Evolutionary conservation across 1,140 invertebrate genomes (phyloP), one percentile per base, ranked within the genome.

Genomic region (Ostrea edulis): DNA sequence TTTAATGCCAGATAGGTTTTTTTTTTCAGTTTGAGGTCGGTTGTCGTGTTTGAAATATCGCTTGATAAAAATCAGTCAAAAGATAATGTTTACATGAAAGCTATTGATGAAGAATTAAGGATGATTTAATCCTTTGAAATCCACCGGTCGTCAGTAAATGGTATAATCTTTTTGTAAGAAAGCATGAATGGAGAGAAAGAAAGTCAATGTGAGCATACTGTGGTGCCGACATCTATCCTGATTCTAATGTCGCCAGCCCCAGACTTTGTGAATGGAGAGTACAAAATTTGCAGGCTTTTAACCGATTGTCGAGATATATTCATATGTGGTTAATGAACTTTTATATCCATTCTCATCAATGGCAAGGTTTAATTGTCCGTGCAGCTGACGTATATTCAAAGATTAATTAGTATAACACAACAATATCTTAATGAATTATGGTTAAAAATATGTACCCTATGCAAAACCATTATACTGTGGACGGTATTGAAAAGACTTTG

Each of bases 21-120:
- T n/a, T 62, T 20, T 62, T 17, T 35, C 2, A 25, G 17, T 29
- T 29, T 77, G 22, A 77, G 68, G 14, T 77, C 68, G n/a, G 35
- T n/a, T 62, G 55, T 62, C 35, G 55, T 17, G 55, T 77, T 77
- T 77, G 68, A 29, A 35, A 77, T 25, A 29, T 5, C 25, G 29
- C 9, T 77, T 77, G 68, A 77, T 77, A 77, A 77, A 55, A 77
- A 77, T 77, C 68, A 77, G 68, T 77, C 68, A 35, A 77, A 77
- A 77, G 68, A 35, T 77, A 77, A 77, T 77, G 29, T 44, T 25
- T 77, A 29, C 25, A 14, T 77, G 12, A 22, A 12, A 25, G 14
- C 29, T 77, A 29, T 77, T 77, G 25, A 35, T 77, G 29, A 29
- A 35, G 68, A 77, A 77, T 77, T 77, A 77, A 25, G 68, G 29